Base-by-base conservation (phyloP, 64 coral and sea anemone genomes). In the Cladopsammia gracilis region DNA sequence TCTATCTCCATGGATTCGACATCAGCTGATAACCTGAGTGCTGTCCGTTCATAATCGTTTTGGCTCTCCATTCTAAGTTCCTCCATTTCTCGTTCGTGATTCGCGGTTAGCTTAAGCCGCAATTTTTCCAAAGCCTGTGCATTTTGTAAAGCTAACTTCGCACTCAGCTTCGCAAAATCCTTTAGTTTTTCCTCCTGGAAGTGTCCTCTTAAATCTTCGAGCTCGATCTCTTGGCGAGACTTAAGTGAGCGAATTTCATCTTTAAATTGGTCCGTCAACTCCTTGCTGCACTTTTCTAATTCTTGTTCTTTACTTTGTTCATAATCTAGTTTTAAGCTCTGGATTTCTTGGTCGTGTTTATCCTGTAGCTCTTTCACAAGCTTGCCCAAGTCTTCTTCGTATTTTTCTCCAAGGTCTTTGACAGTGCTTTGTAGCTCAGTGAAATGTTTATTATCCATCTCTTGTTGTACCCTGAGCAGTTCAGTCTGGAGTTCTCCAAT, bases 51-150 rank as follows among this genome's bases (percentile, higher is more conserved):
- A 50, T 94, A 99, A 56, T 96, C 95, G 62, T 92, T 94, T 59
- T 99, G 98, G 71, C 95, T 93, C 88, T 99, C 98, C 76, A 89
- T 88, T 65, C 92, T 92, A 22, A 94, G 73, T 64, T 90, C 95
- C 54, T 96, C 95, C 75, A 99, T 93, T 77, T 99, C 91, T 66
- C 90, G 48, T 81, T 99, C 98, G 25, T 96, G 95, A 20, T 93
- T 83, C 1, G 66, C 89, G 48, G 58, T 60, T 14, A 96, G 79
- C 54, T 89, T 83, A 3, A 34, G 88, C 45, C 94, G 91, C 71
- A 96, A 72, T 53, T 79, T 87, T 69, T 99, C 98, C 59, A 99
- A 71, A 16, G 91, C 81, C 60, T 99, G 91, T 1, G 87, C 98
- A 74, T 81, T 88, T 90, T 96, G 93, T 82, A 96, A 75, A 9